Evolutionary conservation across 2,888 invertebrate species (phyloP), one percentile per base, ranked within the genome.

Genomic region (Andrena haemorrhoa): DNA sequence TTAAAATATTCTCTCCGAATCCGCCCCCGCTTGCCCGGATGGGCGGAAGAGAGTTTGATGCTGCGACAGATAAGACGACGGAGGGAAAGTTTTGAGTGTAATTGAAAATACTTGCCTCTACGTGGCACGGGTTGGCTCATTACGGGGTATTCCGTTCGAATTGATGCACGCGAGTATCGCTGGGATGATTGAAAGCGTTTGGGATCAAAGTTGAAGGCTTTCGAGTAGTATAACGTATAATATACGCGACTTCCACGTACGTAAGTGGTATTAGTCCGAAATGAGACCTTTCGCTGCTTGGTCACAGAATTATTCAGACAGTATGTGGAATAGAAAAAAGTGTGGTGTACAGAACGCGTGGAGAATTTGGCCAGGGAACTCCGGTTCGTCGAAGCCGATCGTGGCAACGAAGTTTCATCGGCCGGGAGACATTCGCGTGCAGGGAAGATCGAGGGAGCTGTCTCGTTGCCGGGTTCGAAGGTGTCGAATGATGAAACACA

Each of bases 401-500:
- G 56, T 56, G 8, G 8, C 20, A 20, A 56, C 2, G 10, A 1
- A 56, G 56, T 56, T 26, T 23, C 56, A 23, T 26, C 20, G 20
- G 65, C 63, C 65, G 71, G 49, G 49, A 51, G 51, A 49, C 49
- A 66, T n/a, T 80, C 47, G 78, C 79, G 78, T 78, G 79, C 78
- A 75, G 33, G 41, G 23, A 10, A 56, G 26, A 78, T 79, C 79
- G 35, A 33, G 60, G 69, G 56, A 79, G 76, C 84, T 82, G 68
- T 79, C 86, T 77, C 79, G 66, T 82, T 64, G 75, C 74, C 53
- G 61, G 73, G 76, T 79, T 83, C 79, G 80, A 72, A 85, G 83
- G 83, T 86, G 84, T 63, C 75, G 86, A 86, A 83, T 81, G 87
- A 86, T 79, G 87, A 86, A 85, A 87, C 77, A 71, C 72, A 51